Conservation (phyloP, 2,888 invertebrate species). For the Agriopis aurantiaria region DNA sequence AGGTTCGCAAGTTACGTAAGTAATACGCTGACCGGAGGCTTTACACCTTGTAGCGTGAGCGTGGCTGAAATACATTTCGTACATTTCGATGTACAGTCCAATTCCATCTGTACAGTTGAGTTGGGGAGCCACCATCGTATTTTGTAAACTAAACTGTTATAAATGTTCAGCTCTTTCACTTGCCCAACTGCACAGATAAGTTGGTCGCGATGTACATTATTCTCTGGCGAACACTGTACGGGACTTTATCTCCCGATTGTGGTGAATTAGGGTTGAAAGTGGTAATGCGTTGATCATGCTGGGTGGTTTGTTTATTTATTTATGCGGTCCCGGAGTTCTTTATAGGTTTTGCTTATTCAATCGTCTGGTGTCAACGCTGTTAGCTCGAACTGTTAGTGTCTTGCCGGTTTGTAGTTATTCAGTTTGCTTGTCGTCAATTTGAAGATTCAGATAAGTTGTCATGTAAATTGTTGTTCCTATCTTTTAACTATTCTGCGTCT, state of each 20-base stretch:
- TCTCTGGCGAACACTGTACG: constrained; percentile 50
- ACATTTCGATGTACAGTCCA: background rate
- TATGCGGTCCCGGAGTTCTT: constrained; percentile 42
- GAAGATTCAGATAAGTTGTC: constrained; percentile 9
- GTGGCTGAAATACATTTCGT: constrained; percentile 40
- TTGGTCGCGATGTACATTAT: constrained; percentile 32
- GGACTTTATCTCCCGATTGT: constrained; percentile 48
- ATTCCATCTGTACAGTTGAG: background rate
- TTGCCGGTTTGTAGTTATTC: constrained; percentile 18
- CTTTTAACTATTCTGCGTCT: background rate
- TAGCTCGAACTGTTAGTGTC: constrained; percentile 5
- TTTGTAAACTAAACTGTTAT: background rate
- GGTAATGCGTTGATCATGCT: constrained; percentile 34
- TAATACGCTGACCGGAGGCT: constrained; percentile 60
- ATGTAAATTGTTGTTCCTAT: constrained; percentile 1
- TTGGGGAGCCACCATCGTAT: background rate
- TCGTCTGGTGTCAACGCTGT: constrained; percentile 29
- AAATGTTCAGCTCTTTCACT: background rate
- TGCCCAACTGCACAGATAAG: background rate
- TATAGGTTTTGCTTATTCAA: constrained; percentile 45
- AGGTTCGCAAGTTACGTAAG: constrained; percentile 58
- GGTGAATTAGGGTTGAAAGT: constrained; percentile 37
- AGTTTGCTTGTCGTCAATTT: constrained; percentile 1
- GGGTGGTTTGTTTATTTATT: constrained; percentile 37
- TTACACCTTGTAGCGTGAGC: constrained; percentile 61